Evolutionary conservation across 2,113 vertebrate genomes (phyloP).

Genomic region (Lepisosteus osseus): DNA sequence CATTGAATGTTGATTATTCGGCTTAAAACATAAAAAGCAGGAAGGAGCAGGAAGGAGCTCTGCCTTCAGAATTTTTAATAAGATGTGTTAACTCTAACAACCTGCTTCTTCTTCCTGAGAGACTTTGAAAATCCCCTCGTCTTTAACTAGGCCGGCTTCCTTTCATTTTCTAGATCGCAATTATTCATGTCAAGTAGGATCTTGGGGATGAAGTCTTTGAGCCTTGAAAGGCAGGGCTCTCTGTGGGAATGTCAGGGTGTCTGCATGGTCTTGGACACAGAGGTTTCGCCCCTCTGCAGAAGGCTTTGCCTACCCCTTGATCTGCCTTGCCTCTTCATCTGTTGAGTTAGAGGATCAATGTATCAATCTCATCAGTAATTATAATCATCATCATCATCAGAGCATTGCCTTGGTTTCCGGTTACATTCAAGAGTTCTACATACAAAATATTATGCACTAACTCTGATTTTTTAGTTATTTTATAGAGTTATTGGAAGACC

Average conservation of each 20-base stretch:
- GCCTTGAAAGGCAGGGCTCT: neutral
- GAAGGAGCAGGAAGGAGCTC: neutral
- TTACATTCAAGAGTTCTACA: too few species aligned
- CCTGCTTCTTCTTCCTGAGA: neutral
- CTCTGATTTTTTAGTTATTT: too few species aligned
- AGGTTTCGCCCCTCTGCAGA: too few species aligned
- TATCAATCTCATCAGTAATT: too few species aligned
- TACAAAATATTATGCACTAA: too few species aligned
- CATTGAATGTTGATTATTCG: slow-evolving; percentile 8
- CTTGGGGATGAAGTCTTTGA: neutral
- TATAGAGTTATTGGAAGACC: too few species aligned
- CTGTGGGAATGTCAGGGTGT: neutral
- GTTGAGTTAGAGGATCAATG: too few species aligned
- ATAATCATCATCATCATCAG: too few species aligned
- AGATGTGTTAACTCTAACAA: neutral
- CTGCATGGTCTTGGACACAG: too few species aligned
- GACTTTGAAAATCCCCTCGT: neutral
- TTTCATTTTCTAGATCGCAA: neutral
- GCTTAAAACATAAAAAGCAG: neutral
- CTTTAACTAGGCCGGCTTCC: neutral
- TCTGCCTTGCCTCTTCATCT: too few species aligned
- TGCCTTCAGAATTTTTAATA: neutral
- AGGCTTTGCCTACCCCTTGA: too few species aligned
- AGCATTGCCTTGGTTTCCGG: too few species aligned
- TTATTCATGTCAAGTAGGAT: neutral